phyloP scores from a whole-genome alignment of 2,888 invertebrate genomes.

The Agriotes lineatus region DNA sequence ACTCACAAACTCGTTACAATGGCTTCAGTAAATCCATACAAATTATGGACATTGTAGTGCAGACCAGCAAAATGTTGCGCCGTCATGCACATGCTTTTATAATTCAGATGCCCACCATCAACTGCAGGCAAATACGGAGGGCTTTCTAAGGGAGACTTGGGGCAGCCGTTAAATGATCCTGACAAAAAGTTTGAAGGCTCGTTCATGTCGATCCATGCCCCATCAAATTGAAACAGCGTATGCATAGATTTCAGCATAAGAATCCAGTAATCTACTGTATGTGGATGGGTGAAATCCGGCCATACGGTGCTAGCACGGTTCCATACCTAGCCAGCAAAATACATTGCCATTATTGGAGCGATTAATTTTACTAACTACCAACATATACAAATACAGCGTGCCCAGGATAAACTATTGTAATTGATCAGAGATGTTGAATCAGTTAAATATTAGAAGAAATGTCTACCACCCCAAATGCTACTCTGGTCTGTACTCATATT shows the following conservation, averaged over 20 bases:
- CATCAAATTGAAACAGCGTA: slow-evolving; percentile 77
- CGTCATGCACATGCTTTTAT: slow-evolving; percentile 86
- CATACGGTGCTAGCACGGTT: slow-evolving; percentile 78
- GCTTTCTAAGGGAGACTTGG: slow-evolving; percentile 70
- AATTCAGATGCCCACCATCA: slow-evolving; percentile 71
- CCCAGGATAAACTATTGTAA: too few species aligned
- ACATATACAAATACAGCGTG: too few species aligned
- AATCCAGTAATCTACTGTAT: slow-evolving; percentile 78
- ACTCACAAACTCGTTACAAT: slow-evolving; percentile 80
- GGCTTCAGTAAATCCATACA: slow-evolving; percentile 82
- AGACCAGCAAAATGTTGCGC: slow-evolving; percentile 75
- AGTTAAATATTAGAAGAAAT: too few species aligned
- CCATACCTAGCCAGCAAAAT: slow-evolving; percentile 75
- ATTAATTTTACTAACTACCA: too few species aligned
- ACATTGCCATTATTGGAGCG: too few species aligned
- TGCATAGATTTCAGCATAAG: slow-evolving; percentile 77
- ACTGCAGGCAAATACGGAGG: slow-evolving; percentile 79
- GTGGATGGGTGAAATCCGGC: slow-evolving; percentile 86
- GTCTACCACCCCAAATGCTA: too few species aligned
- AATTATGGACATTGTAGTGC: slow-evolving; percentile 85
- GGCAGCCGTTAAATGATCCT: slow-evolving; percentile 70
- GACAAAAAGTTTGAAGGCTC: slow-evolving; percentile 87
- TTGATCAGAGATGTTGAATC: too few species aligned
- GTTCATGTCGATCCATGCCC: slow-evolving; percentile 93
- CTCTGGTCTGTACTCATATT: too few species aligned